These are phyloP conservation scores for Chondrilla cf. caribensis DNA, from an alignment of 37 sponge, comb jelly and placozoan species.

Conservation along the genomic window DNA sequence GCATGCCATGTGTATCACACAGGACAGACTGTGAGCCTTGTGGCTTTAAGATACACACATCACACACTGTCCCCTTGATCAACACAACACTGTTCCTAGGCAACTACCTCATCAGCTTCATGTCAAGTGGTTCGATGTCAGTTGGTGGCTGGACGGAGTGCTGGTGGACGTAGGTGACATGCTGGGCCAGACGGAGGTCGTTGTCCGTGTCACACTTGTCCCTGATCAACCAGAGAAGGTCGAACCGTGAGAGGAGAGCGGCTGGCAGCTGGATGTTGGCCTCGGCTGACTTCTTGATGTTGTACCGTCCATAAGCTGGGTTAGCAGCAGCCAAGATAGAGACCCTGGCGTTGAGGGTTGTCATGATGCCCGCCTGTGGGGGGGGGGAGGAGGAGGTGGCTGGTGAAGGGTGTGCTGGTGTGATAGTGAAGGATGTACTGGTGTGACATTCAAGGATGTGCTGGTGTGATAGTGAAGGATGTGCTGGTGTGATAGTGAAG, in stretches of 20 bases:
- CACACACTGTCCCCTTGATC: no score
- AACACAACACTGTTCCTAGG: no score
- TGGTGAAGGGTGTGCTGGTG: background rate
- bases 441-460: no score
- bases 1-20: no score
- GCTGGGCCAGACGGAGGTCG: constrained; percentile 93
- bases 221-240: constrained; percentile 95
- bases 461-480: no score
- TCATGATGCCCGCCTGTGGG: constrained; percentile 91
- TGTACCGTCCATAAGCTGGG: constrained; percentile 98
- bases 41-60: no score
- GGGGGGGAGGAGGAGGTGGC: background rate
- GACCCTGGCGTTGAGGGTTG: constrained; percentile 93
- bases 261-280: constrained; percentile 98
- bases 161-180: constrained; percentile 97
- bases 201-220: constrained; percentile 96
- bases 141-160: constrained; percentile 79
- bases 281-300: constrained; percentile 94
- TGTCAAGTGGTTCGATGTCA: constrained; percentile 73
- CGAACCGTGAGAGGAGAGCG: constrained; percentile 96
- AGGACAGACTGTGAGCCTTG: no score
- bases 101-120: constrained; percentile 81
- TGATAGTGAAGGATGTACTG: no score
- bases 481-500: no score
- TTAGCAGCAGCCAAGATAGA: constrained; percentile 99